Percentiles rank a stretch among this genome's conserved stretches.
phyloP scores from a whole-genome alignment of 1,140 invertebrate species.

The Dinothrombium tinctorium region DNA sequence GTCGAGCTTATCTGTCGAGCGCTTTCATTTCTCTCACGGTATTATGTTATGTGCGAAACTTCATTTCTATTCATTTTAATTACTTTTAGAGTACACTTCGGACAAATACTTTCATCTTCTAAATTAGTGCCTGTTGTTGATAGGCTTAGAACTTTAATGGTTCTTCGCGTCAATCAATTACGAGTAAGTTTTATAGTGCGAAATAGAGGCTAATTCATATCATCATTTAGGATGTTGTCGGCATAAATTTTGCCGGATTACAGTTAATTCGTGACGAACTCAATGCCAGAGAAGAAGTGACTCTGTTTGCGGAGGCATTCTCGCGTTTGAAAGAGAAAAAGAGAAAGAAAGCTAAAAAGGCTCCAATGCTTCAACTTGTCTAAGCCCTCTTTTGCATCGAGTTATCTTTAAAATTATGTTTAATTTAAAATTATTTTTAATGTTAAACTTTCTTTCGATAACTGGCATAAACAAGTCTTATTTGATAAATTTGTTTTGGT shows the following conservation, averaged over 20 bases:
- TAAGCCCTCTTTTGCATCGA: too few relatives aligned
- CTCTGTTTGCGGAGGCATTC: slow-evolving; percentile 4
- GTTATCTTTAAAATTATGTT: too few relatives aligned
- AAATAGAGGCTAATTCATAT: too few relatives aligned
- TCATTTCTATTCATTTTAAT: not conserved
- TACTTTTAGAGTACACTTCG: slow-evolving; percentile 9
- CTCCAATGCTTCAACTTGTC: too few relatives aligned
- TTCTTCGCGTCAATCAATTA: not conserved
- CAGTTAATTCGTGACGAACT: not conserved
- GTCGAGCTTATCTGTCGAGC: slow-evolving; percentile 48
- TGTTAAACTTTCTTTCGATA: too few relatives aligned
- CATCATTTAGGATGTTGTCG: too few relatives aligned
- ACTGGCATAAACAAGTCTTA: too few relatives aligned
- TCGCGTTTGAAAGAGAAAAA: not conserved
- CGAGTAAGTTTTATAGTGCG: too few relatives aligned
- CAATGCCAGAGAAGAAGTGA: slow-evolving; percentile 5
- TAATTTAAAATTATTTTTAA: too few relatives aligned
- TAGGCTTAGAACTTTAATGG: not conserved
- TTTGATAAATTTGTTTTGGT: too few relatives aligned
- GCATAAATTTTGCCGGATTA: slow-evolving; percentile 6
- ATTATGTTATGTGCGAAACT: slow-evolving; percentile 2
- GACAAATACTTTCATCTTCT: slow-evolving; percentile 7
- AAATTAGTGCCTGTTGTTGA: slow-evolving; percentile 5
- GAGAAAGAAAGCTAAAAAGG: not conserved
- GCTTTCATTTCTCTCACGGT: slow-evolving; percentile 49